Base-by-base conservation (phyloP, 2,797 vertebrate genomes). In the Botia kubotai region DNA sequence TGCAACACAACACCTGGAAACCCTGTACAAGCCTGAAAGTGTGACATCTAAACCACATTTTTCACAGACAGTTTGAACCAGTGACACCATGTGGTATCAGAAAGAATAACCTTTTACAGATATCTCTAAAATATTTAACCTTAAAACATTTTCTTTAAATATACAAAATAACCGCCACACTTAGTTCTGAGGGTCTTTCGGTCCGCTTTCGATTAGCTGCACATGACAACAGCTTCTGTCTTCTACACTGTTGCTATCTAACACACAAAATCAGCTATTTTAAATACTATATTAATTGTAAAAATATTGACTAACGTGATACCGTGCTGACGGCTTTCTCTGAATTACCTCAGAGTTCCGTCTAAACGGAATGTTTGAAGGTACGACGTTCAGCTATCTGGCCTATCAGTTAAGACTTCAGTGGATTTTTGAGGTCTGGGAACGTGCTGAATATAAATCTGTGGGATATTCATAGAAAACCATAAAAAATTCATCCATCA, bases 31-130 rank as follows among this genome's bases (percentile, higher is more conserved):
- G 79, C 23, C 17, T 21, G 23, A 36, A 19, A 26, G 0, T 17
- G 6, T 77, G 73, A 46, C 77, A 66, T 79, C 50, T 11, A 52
- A 79, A 81, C 62, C 67, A 73, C 13, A 83, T 77, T 77, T 79
- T 2, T 72, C 48, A 13, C 4, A 21, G 60, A 52, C n/a, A 17
- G 29, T 65, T 80, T 76, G 36, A 71, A 80, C 74, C 82, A 75
- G 80, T 86, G 85, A 78, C 85, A 80, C 74, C 85, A 77, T 82
- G 85, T 84, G 85, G 85, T 72, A 43, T 60, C 4, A 29, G 3
- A 36, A 48, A 43, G 77, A 29, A 67, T 53, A 65, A 75, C 43
- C 72, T 62, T 60, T 33, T 29, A 29, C 55, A 58, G 19, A 58
- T 46, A 53, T 55, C 6, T 12, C 17, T 12, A 43, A 58, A 62